Evolutionary conservation across 2,797 vertebrate genomes (phyloP), one percentile per base, ranked within the genome.

Genomic region (Tympanoctomys barrerae): DNA sequence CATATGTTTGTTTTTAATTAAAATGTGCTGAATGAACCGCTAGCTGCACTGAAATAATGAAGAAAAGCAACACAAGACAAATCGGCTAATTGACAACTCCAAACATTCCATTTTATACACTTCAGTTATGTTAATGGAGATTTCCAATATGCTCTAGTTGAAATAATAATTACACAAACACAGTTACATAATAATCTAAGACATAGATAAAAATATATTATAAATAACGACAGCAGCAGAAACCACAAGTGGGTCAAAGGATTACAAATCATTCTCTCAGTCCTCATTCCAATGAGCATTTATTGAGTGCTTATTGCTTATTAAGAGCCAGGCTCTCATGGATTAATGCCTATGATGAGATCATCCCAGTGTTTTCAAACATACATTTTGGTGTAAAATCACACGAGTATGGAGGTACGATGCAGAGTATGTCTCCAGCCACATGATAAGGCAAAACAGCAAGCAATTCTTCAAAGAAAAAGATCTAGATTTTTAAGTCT

Each of bases 1-100:
- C 98, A 94, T 98, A 97, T 98, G 97, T 98, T 98, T 97, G 97
- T 97, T 98, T 98, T 97, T 97, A 98, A 98, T 97, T 98, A 98
- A 98, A 98, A 98, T 97, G 96, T 97, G 97, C 84, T 97, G 98
- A 98, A 97, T 96, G 97, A 98, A 98, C 71, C 59, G 64, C 97
- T 96, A 96, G 89, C 90, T 98, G 97, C 49, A 86, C 11, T 88
- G 97, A 98, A 96, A 98, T 96, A 98, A 98, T 96, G 97, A 98
- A 97, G 96, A 96, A 94, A 97, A 98, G 77, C 96, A 92, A 96
- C 87, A 96, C 83, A 97, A 98, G 97, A 98, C 96, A 98, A 98
- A 97, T 96, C 94, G 46, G 80, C 19, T 61, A 97, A 98, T 93
- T 97, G 98, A 98, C 97, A 98, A 97, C 97, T 97, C 98, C 97